Evolutionary conservation across 2,797 vertebrate genomes (phyloP).

Genomic region (Phrynocephalus forsythii): DNA sequence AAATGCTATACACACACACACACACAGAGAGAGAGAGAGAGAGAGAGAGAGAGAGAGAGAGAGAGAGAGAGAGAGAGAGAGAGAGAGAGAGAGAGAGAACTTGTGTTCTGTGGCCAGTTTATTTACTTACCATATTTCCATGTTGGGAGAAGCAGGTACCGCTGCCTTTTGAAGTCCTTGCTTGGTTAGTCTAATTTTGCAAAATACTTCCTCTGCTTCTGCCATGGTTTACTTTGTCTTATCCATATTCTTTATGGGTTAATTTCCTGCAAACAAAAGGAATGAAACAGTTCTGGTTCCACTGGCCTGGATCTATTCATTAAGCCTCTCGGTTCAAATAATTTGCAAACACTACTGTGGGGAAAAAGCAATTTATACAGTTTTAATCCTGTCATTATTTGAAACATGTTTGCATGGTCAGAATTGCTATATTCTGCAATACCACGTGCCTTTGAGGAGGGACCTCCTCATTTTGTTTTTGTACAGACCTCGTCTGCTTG

Average conservation of each 20-base stretch:
- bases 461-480: neutral
- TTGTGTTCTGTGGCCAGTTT: conserved; percentile 11
- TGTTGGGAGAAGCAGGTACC: conserved; percentile 35
- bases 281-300: conserved; percentile 26
- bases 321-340: conserved; percentile 55
- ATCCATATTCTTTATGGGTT: conserved; percentile 48
- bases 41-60: too few species aligned
- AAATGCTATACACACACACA: neutral
- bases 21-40: too few species aligned
- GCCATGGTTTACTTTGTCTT: conserved; percentile 58
- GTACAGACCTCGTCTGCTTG: neutral
- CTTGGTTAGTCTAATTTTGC: conserved; percentile 41
- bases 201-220: conserved; percentile 58
- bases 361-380: conserved; percentile 49
- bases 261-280: conserved; percentile 69
- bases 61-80: too few species aligned
- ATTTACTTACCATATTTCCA: conserved; percentile 44
- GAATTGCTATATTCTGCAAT: conserved; percentile 49
- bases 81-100: too few species aligned
- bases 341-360: conserved; percentile 42
- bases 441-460: too few species aligned
- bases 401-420: conserved; percentile 47
- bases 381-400: conserved; percentile 59
- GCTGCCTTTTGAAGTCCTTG: conserved; percentile 45
- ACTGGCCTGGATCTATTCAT: conserved; percentile 53